Conservation (phyloP, 2,888 invertebrate species). For the Apocheima hispidaria region DNA sequence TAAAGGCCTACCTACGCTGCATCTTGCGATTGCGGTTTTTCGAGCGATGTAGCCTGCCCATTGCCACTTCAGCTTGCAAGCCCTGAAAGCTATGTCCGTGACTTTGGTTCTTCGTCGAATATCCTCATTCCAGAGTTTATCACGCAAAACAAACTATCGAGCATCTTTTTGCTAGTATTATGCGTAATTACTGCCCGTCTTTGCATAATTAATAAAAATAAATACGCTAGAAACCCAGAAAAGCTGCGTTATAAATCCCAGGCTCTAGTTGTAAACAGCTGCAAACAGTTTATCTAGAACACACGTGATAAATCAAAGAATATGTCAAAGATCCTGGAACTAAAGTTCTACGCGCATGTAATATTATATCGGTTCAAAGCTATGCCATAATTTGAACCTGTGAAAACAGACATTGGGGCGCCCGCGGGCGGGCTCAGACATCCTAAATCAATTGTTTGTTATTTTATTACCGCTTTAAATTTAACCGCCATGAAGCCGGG, state of each 20-base stretch:
- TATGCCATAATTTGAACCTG: constrained; percentile 5
- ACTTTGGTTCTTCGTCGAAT: no score
- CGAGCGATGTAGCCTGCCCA: no score
- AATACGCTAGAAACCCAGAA: neutral
- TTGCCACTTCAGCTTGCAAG: no score
- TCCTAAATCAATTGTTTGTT: constrained; percentile 28
- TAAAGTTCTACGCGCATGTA: neutral
- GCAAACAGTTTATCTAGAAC: constrained; percentile 1
- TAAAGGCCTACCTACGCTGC: no score
- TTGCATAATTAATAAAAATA: neutral
- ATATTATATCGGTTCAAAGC: neutral
- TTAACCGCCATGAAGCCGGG: constrained; percentile 5
- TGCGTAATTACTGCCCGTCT: no score
- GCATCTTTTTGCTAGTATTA: no score
- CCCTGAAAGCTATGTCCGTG: no score
- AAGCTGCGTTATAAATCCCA: neutral
- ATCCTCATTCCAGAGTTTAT: no score
- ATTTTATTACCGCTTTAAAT: constrained; percentile 15
- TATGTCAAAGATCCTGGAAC: constrained; percentile 7
- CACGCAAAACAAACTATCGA: no score
- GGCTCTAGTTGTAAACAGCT: neutral
- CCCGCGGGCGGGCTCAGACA: constrained; percentile 16
- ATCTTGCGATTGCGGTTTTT: no score
- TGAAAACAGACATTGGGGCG: constrained; percentile 23
- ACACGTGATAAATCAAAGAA: neutral